phyloP scores from a whole-genome alignment of 2,113 vertebrate species.

The Lagopus leucura region DNA sequence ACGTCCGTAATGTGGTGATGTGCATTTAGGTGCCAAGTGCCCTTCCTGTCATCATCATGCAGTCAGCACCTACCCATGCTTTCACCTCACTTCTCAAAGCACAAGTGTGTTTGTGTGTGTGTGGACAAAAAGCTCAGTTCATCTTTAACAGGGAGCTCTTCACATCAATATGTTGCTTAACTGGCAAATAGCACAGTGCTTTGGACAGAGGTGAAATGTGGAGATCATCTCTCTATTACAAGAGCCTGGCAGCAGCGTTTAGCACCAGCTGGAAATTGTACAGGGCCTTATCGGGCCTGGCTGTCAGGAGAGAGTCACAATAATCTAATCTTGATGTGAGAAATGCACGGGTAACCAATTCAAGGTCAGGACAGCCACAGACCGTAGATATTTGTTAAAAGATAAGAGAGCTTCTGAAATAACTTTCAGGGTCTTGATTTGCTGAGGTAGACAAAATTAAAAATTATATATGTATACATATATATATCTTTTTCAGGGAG shows the following conservation, averaged over 20 bases:
- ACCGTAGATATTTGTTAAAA: constrained; percentile 42
- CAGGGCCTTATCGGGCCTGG: constrained; percentile 56
- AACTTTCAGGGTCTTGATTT: constrained; percentile 40
- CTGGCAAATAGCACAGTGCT: constrained; percentile 34
- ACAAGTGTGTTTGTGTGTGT: fast-evolving
- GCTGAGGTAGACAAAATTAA: not conserved
- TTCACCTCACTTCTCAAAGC: not conserved
- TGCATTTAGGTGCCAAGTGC: not conserved
- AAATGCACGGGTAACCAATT: constrained; percentile 56
- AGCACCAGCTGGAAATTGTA: constrained; percentile 61
- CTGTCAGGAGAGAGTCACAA: constrained; percentile 50
- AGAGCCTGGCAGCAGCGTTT: constrained; percentile 40
- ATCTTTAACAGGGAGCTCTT: not conserved
- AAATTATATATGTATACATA: not conserved
- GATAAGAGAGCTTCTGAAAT: constrained; percentile 50
- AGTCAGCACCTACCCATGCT: not conserved
- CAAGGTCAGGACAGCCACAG: constrained; percentile 60
- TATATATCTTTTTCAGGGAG: not conserved
- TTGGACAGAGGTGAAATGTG: constrained; percentile 48
- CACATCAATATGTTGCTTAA: constrained; percentile 44
- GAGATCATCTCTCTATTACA: constrained; percentile 59
- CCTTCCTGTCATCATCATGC: not conserved
- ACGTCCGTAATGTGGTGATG: not conserved
- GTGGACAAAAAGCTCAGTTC: not conserved
- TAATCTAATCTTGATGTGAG: constrained; percentile 74